Percentiles rank a stretch among this genome's conserved stretches.
Evolutionary conservation across 2,113 vertebrate species (phyloP).

Genomic region (Camelus bactrianus): DNA sequence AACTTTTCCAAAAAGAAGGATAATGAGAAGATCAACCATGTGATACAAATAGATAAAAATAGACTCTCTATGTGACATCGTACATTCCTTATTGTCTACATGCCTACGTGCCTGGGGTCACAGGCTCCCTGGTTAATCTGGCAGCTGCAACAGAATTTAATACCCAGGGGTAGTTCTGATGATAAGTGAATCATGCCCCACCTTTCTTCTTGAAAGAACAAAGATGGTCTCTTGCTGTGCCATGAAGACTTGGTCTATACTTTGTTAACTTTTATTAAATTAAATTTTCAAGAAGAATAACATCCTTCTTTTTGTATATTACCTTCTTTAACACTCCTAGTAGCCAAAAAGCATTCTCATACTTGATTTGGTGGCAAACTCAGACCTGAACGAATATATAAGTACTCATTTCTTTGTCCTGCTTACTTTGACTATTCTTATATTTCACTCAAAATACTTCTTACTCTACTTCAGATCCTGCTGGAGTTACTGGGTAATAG

Average conservation of each 20-base stretch:
- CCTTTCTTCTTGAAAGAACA: not conserved
- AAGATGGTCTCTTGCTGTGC: not conserved
- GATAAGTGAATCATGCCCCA: not conserved
- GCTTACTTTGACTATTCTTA: not conserved
- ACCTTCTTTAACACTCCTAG: not conserved
- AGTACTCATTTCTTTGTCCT: not conserved
- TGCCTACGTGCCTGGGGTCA: not conserved
- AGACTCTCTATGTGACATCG: not conserved
- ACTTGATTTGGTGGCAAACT: not conserved
- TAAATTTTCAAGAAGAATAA: not conserved
- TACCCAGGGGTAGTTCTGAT: not conserved
- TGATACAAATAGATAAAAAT: not conserved
- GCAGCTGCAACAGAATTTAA: not conserved
- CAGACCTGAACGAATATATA: not conserved
- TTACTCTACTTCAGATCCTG: not conserved
- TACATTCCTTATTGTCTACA: not conserved
- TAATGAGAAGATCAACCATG: not conserved
- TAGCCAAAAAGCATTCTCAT: not conserved
- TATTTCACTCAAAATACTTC: not conserved
- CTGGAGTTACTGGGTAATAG: not conserved
- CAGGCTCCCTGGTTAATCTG: not conserved
- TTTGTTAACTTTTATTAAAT: not conserved
- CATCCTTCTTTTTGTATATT: not conserved
- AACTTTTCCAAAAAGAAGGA: not conserved
- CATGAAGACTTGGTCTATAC: not conserved